These are phyloP conservation scores for Coregonus clupeaformis DNA, from an alignment of 2,113 vertebrate genomes.

Conservation along the genomic window DNA sequence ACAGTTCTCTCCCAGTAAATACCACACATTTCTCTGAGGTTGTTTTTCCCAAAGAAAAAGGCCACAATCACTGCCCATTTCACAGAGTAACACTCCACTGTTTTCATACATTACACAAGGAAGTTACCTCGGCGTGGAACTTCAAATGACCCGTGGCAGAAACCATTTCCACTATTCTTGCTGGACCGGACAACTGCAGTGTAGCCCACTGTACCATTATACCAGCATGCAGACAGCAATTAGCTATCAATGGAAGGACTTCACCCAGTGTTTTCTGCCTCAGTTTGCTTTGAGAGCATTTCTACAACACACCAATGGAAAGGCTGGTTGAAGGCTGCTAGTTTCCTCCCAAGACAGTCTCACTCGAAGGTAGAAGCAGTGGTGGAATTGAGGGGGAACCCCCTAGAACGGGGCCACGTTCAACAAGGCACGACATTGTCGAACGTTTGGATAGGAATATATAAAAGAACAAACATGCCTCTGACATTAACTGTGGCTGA, in stretches of 20 bases:
- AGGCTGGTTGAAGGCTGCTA: no score
- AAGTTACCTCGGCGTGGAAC: constrained; percentile 57
- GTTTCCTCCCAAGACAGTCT: no score
- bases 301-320: background rate
- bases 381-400: no score
- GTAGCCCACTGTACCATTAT: constrained; percentile 3
- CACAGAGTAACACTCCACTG: constrained; percentile 27
- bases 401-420: no score
- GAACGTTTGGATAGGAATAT: no score
- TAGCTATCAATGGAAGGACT: constrained; percentile 25
- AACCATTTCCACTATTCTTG: constrained; percentile 60
- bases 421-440: no score
- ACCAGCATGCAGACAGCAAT: constrained; percentile 13
- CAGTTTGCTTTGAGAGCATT: no score
- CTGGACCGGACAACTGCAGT: constrained; percentile 20
- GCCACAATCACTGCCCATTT: constrained; percentile 32
- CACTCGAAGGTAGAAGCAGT: no score
- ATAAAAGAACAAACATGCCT: no score
- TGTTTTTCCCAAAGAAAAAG: constrained; percentile 36
- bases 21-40: constrained; percentile 54
- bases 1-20: constrained; percentile 56
- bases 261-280: background rate
- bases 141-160: constrained; percentile 56
- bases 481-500: no score
- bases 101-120: constrained; percentile 31